phyloP scores from a whole-genome alignment of 2,888 invertebrate species.

The Nomada ferruginata region DNA sequence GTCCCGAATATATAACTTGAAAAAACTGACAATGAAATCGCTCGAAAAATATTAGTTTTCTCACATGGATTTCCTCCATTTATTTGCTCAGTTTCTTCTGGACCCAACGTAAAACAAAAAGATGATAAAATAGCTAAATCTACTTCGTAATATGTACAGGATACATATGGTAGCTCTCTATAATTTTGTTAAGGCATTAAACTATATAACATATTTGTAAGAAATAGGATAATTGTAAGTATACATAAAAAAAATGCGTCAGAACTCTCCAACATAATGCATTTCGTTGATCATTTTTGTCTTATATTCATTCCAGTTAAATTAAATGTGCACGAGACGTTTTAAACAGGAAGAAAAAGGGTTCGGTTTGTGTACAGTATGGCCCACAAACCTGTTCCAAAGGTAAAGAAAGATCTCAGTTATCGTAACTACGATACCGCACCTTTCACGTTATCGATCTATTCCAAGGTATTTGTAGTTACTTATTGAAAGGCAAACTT shows the following conservation, averaged over 20 bases:
- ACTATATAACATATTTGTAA: too few species aligned
- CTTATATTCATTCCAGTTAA: background rate
- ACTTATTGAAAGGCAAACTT: slow-evolving; percentile 48
- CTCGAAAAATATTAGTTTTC: slow-evolving; percentile 10
- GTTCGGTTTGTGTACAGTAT: slow-evolving; percentile 8
- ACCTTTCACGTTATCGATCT: slow-evolving; percentile 54
- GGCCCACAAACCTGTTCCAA: slow-evolving; percentile 8
- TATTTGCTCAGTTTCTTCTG: too few species aligned
- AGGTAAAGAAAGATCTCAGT: slow-evolving; percentile 43
- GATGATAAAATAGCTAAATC: too few species aligned
- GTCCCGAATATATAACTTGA: background rate
- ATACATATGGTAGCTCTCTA: too few species aligned
- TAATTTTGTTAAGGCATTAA: too few species aligned
- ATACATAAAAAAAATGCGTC: too few species aligned
- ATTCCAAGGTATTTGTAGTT: slow-evolving; percentile 25
- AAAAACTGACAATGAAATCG: slow-evolving; percentile 8
- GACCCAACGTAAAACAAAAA: too few species aligned
- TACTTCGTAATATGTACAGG: too few species aligned
- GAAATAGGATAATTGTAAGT: too few species aligned
- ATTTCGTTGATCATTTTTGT: background rate
- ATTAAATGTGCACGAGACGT: background rate
- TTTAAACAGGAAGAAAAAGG: slow-evolving; percentile 31
- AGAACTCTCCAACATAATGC: too few species aligned
- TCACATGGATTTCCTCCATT: too few species aligned
- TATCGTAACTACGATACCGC: slow-evolving; percentile 60